Evolutionary conservation across 2,797 vertebrate genomes (phyloP).

Genomic region (Crax fasciolata): DNA sequence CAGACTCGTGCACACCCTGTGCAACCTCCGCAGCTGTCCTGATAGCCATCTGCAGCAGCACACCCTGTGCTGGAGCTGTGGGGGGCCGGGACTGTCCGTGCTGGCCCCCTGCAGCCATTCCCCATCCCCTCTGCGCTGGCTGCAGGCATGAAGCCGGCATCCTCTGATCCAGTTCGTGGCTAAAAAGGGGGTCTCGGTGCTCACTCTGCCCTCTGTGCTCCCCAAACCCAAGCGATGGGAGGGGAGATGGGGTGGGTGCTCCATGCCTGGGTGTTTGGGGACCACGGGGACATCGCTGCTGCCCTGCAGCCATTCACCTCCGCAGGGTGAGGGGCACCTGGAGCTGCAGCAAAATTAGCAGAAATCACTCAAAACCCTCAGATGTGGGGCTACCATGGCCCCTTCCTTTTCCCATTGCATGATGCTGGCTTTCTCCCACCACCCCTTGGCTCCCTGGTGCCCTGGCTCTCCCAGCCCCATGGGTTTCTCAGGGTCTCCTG

Average conservation of each 20-base stretch:
- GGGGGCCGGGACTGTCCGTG: fast-evolving
- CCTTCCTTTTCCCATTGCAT: background rate
- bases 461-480: background rate
- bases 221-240: background rate
- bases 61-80: background rate
- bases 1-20: fast-evolving
- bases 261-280: background rate
- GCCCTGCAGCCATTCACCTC: background rate
- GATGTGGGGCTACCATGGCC: fast-evolving
- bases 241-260: background rate
- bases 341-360: background rate
- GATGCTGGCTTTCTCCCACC: background rate
- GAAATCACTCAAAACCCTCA: background rate
- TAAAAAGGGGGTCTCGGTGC: fast-evolving
- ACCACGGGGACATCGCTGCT: fast-evolving
- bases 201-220: background rate
- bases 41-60: slow-evolving; percentile 36
- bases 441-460: background rate
- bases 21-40: background rate
- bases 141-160: background rate
- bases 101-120: background rate
- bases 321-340: fast-evolving
- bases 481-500: slow-evolving; percentile 62
- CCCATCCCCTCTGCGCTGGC: background rate
- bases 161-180: background rate